These are phyloP conservation scores for Tortricodes alternella DNA, from an alignment of 2,888 invertebrate genomes.

Conservation along the genomic window DNA sequence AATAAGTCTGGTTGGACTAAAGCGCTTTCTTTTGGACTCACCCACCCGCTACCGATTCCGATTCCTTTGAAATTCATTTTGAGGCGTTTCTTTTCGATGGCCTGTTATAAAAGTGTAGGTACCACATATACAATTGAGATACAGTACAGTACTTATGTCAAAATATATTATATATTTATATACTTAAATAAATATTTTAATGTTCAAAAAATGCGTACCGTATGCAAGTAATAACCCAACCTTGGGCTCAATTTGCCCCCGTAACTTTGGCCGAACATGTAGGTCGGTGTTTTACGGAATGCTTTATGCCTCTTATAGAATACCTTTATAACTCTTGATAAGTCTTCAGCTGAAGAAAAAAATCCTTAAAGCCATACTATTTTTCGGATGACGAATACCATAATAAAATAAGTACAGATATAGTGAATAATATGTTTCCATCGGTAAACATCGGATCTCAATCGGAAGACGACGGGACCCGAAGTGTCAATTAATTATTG, in stretches of 20 bases:
- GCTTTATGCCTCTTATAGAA: conserved; percentile 87
- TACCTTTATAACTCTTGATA: conserved; percentile 86
- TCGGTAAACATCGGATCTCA: too few species aligned
- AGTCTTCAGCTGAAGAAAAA: conserved; percentile 84
- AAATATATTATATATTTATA: too few species aligned
- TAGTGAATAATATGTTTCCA: too few species aligned
- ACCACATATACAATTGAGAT: too few species aligned
- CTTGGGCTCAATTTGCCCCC: conserved; percentile 93
- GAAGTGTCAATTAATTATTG: too few species aligned
- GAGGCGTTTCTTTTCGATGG: conserved; percentile 61
- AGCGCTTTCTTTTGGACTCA: conserved; percentile 66
- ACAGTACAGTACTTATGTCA: too few species aligned
- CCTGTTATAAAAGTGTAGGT: conserved; percentile 62
- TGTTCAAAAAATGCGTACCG: conserved; percentile 56
- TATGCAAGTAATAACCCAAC: conserved; percentile 63
- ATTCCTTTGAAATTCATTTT: conserved; percentile 74
- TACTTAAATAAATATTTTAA: too few species aligned
- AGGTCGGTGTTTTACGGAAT: conserved; percentile 88
- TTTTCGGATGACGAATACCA: too few species aligned
- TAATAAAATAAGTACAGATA: too few species aligned
- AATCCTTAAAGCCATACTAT: background rate
- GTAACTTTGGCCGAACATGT: conserved; percentile 94
- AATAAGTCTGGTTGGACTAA: conserved; percentile 59
- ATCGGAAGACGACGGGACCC: too few species aligned
- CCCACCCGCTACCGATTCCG: conserved; percentile 75